phyloP scores from a whole-genome alignment of 2,797 vertebrate genomes.

The Esox lucius region DNA sequence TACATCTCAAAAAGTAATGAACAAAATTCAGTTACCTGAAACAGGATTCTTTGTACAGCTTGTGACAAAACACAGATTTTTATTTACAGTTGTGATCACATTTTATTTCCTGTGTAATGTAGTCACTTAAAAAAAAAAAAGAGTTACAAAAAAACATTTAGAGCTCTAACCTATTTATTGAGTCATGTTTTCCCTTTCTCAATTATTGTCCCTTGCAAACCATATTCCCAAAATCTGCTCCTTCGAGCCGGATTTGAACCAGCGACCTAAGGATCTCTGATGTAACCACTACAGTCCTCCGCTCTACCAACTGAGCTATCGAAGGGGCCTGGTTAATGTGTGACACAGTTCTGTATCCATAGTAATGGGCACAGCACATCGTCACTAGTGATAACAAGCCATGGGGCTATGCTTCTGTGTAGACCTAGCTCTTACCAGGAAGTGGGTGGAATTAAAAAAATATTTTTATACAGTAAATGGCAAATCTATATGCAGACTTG shows the following conservation, averaged over 20 bases:
- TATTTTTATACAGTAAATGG: too few relatives aligned
- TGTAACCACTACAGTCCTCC: conserved; percentile 34
- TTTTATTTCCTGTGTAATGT: background rate
- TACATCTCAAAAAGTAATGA: too few relatives aligned
- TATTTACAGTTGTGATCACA: background rate
- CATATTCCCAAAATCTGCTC: conserved; percentile 15
- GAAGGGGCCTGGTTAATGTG: conserved; percentile 20
- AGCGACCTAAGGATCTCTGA: conserved; percentile 52
- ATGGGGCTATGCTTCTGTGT: too few relatives aligned
- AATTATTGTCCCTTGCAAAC: conserved; percentile 2
- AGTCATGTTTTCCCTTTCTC: background rate
- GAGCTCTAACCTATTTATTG: background rate
- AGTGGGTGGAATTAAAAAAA: background rate
- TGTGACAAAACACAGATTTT: background rate
- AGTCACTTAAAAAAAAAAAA: too few relatives aligned
- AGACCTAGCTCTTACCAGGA: too few relatives aligned
- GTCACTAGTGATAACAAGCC: too few relatives aligned
- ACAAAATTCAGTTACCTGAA: background rate
- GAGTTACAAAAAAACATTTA: too few relatives aligned
- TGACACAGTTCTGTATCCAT: background rate
- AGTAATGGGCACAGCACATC: too few relatives aligned
- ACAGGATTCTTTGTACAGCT: background rate
- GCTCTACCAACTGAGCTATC: conserved; percentile 40
- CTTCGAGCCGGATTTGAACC: conserved; percentile 60
- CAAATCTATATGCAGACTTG: too few relatives aligned